A percentile compares a stretch with the other conserved stretches of the same genome.
Conservation (phyloP, 64 coral and sea anemone species). For the Stichodactyla mertensii region DNA sequence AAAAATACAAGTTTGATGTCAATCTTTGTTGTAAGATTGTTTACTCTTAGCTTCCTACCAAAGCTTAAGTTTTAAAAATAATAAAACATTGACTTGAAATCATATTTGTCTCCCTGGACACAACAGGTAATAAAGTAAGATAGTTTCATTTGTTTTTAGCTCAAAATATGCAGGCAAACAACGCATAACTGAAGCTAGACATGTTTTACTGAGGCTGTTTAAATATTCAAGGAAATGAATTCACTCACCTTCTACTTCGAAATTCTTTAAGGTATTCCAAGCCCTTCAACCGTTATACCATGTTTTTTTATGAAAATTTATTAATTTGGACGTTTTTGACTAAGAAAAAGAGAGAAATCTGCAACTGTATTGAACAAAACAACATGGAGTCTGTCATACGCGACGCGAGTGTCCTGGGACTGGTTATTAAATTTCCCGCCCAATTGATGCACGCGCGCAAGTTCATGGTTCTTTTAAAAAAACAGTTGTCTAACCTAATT, state of each 20-base stretch:
- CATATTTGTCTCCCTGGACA: neutral
- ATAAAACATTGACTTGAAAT: neutral
- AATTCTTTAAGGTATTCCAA: neutral
- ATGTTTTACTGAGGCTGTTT: neutral
- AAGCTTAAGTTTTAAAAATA: neutral
- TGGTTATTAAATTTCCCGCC: neutral
- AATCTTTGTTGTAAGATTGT: neutral
- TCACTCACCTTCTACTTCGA: neutral
- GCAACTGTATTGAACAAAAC: too few species aligned
- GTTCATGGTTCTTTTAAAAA: neutral
- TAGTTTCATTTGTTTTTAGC: neutral
- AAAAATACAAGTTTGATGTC: neutral
- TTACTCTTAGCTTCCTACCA: neutral
- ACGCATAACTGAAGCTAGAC: neutral
- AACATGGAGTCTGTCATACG: too few species aligned
- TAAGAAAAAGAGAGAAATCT: too few species aligned
- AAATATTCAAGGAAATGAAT: neutral
- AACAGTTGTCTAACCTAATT: too few species aligned
- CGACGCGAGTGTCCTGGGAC: neutral
- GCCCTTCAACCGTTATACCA: neutral
- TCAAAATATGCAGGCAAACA: neutral
- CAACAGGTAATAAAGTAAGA: neutral
- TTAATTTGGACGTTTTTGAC: too few species aligned
- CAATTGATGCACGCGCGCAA: neutral
- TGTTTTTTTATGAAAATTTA: too few species aligned